Conservation (phyloP, 2,888 invertebrate genomes). For the Lobophora halterata region DNA sequence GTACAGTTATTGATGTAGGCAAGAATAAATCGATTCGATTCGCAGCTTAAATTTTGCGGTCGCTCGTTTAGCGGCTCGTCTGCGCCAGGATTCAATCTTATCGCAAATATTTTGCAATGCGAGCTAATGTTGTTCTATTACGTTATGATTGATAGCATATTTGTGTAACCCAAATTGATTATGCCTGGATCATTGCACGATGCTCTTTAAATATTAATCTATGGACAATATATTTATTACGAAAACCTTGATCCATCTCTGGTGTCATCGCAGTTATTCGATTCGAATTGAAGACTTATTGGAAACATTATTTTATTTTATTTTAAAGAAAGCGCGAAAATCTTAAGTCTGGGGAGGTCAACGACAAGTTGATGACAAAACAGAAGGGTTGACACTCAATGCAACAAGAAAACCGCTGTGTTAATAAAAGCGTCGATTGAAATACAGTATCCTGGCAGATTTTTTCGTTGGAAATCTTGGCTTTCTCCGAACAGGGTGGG, state of each 20-base stretch:
- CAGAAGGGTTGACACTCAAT: constrained; percentile 39
- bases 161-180: constrained; percentile 30
- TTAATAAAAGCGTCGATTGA: constrained; percentile 34
- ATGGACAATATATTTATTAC: constrained; percentile 4
- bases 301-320: constrained; percentile 9
- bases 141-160: constrained; percentile 28
- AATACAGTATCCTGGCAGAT: constrained; percentile 33
- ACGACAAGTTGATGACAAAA: constrained; percentile 44
- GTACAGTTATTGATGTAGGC: constrained; percentile 27
- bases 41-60: constrained; percentile 26
- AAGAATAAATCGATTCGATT: constrained; percentile 37
- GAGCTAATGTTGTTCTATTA: constrained; percentile 26
- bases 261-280: not conserved
- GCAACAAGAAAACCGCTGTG: constrained; percentile 24
- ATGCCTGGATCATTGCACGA: constrained; percentile 11
- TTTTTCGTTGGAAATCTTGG: constrained; percentile 18
- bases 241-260: constrained; percentile 3
- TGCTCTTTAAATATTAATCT: constrained; percentile 7
- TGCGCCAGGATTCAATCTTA: constrained; percentile 23
- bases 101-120: constrained; percentile 24
- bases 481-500: constrained; percentile 12
- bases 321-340: constrained; percentile 42
- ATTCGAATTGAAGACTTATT: constrained; percentile 8
- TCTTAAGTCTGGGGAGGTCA: constrained; percentile 40
- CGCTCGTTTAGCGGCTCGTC: constrained; percentile 29